These are phyloP conservation scores for Crotalus horridus DNA, from an alignment of 2,113 vertebrate species.

Conservation along the genomic window DNA sequence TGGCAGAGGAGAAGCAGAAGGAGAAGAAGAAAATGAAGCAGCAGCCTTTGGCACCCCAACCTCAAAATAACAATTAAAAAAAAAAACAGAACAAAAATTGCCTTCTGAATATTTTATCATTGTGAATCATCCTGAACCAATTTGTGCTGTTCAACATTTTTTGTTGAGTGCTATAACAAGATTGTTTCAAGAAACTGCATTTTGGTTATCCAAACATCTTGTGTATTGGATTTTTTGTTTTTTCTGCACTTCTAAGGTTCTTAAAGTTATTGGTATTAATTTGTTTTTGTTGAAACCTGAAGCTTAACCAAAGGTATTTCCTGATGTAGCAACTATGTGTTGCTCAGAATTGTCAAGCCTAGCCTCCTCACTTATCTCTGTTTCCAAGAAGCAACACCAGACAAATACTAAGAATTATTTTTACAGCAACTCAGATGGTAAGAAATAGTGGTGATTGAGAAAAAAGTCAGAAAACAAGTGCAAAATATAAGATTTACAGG, in stretches of 20 bases:
- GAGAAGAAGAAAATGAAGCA: too few species aligned
- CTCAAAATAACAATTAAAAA: not conserved
- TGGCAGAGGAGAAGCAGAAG: too few species aligned
- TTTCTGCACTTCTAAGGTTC: not conserved
- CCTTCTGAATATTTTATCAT: not conserved
- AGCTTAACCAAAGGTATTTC: not conserved
- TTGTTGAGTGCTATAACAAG: not conserved
- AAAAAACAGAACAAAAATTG: not conserved
- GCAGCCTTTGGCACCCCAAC: not conserved
- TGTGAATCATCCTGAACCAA: not conserved
- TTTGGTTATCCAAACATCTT: not conserved
- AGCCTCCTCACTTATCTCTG: not conserved
- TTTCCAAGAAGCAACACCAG: not conserved
- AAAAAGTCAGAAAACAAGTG: not conserved
- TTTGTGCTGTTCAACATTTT: not conserved
- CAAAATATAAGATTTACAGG: constrained; percentile 9
- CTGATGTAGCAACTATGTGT: not conserved
- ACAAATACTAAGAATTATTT: not conserved
- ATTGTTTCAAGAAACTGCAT: not conserved
- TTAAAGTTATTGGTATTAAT: not conserved
- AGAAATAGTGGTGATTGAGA: too few species aligned
- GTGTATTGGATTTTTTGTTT: not conserved
- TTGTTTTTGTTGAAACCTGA: not conserved
- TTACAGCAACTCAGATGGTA: not conserved
- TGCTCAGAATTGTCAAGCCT: not conserved